Base-by-base conservation (phyloP, 2,113 vertebrate species). In the Dascyllus trimaculatus region DNA sequence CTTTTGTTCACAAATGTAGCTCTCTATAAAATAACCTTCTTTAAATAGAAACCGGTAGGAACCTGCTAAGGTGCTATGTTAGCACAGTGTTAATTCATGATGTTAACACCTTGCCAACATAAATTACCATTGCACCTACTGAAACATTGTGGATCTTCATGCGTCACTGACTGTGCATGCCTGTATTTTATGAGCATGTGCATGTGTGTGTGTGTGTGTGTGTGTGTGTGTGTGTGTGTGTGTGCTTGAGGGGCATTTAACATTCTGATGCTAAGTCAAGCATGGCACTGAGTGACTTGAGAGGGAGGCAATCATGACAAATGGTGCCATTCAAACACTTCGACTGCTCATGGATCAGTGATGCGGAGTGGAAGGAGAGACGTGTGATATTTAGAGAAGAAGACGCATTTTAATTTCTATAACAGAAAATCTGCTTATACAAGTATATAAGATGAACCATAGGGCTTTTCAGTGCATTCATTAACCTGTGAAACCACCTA, bases 221-320 rank as follows among this genome's bases (percentile, higher is more conserved):
- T 32, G 32, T 32, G 32, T 32, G 32, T 32, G 32, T 14, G 40
- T 43, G 40, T 14, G 40, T 14, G 22, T 61, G 49, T 74, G 49
- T 68, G 17, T 40, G 57, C 45, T 2, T 40, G 46, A 38, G 65
- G 35, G 43, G 21, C 22, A 49, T 38, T 82, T 63, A 49, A 63
- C 21, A 73, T 52, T 78, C 32, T 25, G 45, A 26, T 51, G 63
- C 43, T 3, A 51, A 72, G 68, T 61, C 61, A 54, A 60, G 62
- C 54, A 19, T 61, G 61, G 43, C 54, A 38, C 46, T 61, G 54
- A 72, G 68, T 67, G 80, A 77, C 60, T 71, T 21, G 54, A 77
- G 61, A 32, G 40, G 54, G 22, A 49, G 48, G 48, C 59, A 29
- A 45, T 61, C 25, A 5, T 59, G 80, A 82, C 80, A 76, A 76